Base-by-base conservation (phyloP, 2,113 vertebrate species). In the Ammospiza nelsoni region DNA sequence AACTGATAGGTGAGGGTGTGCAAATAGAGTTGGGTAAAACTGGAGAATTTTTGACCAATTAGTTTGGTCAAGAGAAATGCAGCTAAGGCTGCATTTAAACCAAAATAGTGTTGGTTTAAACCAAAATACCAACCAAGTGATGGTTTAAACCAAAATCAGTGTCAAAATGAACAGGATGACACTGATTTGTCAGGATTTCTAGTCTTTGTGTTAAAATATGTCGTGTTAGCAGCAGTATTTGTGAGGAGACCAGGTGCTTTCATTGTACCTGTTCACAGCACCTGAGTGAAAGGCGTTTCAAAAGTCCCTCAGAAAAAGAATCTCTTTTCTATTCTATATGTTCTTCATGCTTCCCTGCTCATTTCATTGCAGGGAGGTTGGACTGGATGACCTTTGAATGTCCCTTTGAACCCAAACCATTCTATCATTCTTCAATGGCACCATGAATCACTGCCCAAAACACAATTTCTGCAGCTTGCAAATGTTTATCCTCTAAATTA, bases 1-100 rank as follows among this genome's bases (percentile, higher is more conserved):
- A 24, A 19, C 6, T 27, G 35, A 55, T 46, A 52, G 27, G 8
- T 0, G 0, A 87, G 23, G 37, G 16, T 23, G 16, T 12, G 2
- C 15, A 55, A 63, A 63, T 17, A 25, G 8, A 13, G 6, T 10
- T 7, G 3, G 11, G 48, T 66, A 28, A 77, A 77, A 55, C 27
- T 8, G 35, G 3, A 19, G n/a, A 20, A 41, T 14, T 77, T 77
- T 41, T 49, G 6, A 29, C 25, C 39, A 31, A 27, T 69, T 72
- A 13, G 5, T 62, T 87, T 33, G 23, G 35, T 61, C 27, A 68
- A 79, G 66, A 72, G 88, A 90, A 62, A 61, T 0, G 2, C 7
- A 68, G 20, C 20, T 59, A 68, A 51, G 12, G 25, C 22, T 78
- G 41, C 41, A 43, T 43, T 43, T 43, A 43, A 43, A 43, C 41